Evolutionary conservation across 2,888 invertebrate species (phyloP).

Genomic region (Tenthredo amoena): DNA sequence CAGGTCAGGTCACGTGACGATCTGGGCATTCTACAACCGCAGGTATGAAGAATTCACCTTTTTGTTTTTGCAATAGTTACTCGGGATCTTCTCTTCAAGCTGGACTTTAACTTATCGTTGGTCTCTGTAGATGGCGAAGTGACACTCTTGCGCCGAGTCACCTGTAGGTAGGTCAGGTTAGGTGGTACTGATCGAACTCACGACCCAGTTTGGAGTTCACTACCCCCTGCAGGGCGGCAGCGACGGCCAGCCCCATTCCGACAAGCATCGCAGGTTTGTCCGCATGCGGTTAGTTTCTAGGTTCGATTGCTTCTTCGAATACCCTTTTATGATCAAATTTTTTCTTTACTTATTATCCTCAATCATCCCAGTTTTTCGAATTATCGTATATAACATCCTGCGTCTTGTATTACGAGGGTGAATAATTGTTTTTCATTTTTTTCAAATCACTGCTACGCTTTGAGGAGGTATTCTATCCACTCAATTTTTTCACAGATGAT

Average conservation of each 20-base stretch:
- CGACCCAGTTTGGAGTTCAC: conserved; percentile 67
- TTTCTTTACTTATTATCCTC: background rate
- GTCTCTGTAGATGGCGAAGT: conserved; percentile 27
- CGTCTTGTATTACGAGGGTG: too few species aligned
- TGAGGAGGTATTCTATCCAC: too few species aligned
- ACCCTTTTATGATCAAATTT: background rate
- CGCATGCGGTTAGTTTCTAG: conserved; percentile 1
- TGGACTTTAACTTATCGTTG: conserved; percentile 6
- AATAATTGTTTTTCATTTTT: too few species aligned
- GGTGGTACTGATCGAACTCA: conserved; percentile 57
- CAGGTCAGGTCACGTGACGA: conserved; percentile 40
- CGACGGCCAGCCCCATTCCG: conserved; percentile 16
- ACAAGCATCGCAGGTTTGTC: background rate
- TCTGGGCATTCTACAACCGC: background rate
- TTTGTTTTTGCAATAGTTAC: background rate
- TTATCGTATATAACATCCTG: background rate
- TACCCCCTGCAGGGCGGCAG: conserved; percentile 55
- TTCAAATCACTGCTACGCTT: too few species aligned
- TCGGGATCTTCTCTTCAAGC: background rate
- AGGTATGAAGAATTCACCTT: conserved; percentile 13
- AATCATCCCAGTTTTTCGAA: background rate
- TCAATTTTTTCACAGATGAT: too few species aligned
- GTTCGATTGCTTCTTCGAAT: conserved; percentile 27
- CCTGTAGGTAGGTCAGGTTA: conserved; percentile 45
- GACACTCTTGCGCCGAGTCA: conserved; percentile 39